A percentile compares a stretch with the other conserved stretches of the same genome.
These are phyloP conservation scores for Haemorhous mexicanus DNA, from an alignment of 2,113 vertebrate species.

Conservation along the genomic window DNA sequence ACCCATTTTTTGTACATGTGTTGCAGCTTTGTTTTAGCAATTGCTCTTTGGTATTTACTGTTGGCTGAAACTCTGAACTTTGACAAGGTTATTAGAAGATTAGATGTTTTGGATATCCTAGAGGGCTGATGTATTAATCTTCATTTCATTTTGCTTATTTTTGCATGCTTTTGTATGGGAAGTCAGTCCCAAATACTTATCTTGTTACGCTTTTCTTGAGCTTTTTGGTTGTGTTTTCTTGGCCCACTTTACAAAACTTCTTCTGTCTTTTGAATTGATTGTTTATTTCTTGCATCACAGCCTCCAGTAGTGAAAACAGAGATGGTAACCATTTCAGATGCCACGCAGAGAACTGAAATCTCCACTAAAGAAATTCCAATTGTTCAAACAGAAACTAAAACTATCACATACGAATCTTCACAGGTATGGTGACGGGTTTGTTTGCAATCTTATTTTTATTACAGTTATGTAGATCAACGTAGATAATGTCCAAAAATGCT, in stretches of 20 bases:
- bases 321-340: constrained; percentile 99
- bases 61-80: neutral
- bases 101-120: neutral
- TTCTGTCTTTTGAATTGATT: constrained; percentile 60
- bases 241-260: neutral
- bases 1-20: neutral
- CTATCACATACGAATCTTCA: constrained; percentile 97
- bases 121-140: neutral
- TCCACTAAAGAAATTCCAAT: constrained; percentile 98
- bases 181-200: neutral
- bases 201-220: neutral
- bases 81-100: neutral
- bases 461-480: neutral
- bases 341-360: constrained; percentile 95
- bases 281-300: constrained; percentile 75
- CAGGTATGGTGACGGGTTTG: constrained; percentile 78
- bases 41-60: neutral
- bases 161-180: neutral
- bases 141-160: constrained; percentile 23
- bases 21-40: neutral
- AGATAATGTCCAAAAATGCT: neutral
- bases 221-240: neutral
- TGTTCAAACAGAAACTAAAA: constrained; percentile 99
- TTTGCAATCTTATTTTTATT: neutral
- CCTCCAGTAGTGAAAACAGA: constrained; percentile 99